Evolutionary conservation across 2,797 vertebrate genomes (phyloP), one percentile per base, ranked within the genome.

Genomic region (Semotilus atromaculatus): DNA sequence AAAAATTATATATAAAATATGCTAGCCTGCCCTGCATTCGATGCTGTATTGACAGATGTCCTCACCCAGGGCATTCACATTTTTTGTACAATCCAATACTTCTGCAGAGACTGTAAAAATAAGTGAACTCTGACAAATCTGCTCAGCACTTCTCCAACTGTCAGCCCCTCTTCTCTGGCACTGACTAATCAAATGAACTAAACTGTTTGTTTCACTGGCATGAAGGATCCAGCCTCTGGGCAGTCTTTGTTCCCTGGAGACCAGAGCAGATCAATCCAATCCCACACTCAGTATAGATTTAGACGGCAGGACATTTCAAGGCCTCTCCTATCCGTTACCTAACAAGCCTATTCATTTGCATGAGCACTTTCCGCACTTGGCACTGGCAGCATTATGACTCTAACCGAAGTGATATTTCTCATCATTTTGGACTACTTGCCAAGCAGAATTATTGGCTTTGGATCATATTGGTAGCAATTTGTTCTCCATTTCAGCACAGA

Each of bases 281-380:
- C 53, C 14, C 78, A 68, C 55, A 64, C 76, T 80, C 85, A 34
- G 64, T 48, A 84, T 60, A 82, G 82, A 82, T 86, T 86, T 55
- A 64, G 80, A 68, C 80, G 5, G 77, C 75, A 82, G 81, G 74
- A 60, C 62, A 84, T 81, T 88, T 80, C 67, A 81, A 71, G 43
- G n/a, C 13, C 40, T 31, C 43, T 53, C 72, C 77, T 64, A 82
- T 86, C 83, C 64, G 81, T 84, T 80, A 81, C 67, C 29, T 76
- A 29, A 70, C 81, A n/a, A 51, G 70, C 51, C 74, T 78, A 26
- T 71, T 58, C 31, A 86, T 88, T 86, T 84, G 88, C 84, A 86
- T 80, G 71, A 83, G 76, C 66, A n/a, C 70, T 79, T 45, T 84
- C n/a, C 43, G 19, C 40, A 78, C 60, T 83, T 80, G 71, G 76